These are phyloP conservation scores for Eumerus sabulonum DNA, from an alignment of 2,888 invertebrate genomes.

Conservation along the genomic window DNA sequence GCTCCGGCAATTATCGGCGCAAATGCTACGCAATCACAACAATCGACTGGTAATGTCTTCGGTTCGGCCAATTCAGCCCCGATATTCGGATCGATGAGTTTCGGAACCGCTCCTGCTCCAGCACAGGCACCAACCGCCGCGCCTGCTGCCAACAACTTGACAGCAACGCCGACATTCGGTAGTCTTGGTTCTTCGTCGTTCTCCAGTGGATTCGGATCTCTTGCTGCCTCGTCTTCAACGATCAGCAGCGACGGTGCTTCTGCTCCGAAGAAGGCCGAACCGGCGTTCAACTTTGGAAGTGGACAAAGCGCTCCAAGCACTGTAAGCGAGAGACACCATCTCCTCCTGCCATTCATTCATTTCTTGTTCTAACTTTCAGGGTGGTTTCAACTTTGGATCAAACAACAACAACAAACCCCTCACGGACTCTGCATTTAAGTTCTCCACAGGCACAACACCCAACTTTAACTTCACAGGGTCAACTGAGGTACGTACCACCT, in stretches of 20 bases:
- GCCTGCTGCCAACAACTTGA: conserved; percentile 29
- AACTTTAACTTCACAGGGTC: conserved; percentile 75
- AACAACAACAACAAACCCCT: conserved; percentile 65
- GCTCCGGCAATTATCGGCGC: conserved; percentile 44
- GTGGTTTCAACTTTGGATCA: conserved; percentile 68
- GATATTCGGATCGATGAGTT: conserved; percentile 47
- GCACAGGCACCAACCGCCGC: conserved; percentile 32
- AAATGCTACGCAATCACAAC: background rate
- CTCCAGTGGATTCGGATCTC: conserved; percentile 64
- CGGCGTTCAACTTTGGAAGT: conserved; percentile 74
- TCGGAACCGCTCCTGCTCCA: conserved; percentile 52
- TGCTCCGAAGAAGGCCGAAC: conserved; percentile 72
- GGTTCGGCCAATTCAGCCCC: conserved; percentile 53
- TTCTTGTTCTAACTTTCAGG: conserved; percentile 40
- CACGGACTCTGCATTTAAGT: conserved; percentile 70
- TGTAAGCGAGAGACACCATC: conserved; percentile 11
- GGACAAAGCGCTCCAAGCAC: conserved; percentile 40
- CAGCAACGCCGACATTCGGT: conserved; percentile 50
- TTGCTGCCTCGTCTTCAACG: conserved; percentile 55
- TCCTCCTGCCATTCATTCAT: background rate
- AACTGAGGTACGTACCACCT: conserved; percentile 63
- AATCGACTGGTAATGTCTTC: conserved; percentile 55
- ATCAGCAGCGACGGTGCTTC: conserved; percentile 69
- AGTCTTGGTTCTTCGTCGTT: conserved; percentile 62
- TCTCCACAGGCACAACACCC: conserved; percentile 66